Conservation (phyloP, 2,113 vertebrate genomes). For the Pica pica region DNA sequence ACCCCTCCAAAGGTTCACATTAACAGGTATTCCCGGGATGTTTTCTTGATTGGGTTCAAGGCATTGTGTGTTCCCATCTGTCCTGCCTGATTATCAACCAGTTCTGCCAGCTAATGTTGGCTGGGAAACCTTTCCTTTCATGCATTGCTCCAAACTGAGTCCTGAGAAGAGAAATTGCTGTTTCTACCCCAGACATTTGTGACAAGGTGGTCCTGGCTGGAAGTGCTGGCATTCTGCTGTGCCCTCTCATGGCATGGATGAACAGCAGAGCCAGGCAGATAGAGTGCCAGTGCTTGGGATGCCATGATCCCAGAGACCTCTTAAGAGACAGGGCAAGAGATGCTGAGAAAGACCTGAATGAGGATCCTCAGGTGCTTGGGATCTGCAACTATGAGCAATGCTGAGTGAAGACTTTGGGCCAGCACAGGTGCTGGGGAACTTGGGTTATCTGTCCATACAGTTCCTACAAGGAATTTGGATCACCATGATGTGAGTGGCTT, state of each 20-base stretch:
- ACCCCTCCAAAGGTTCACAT: conserved; percentile 31
- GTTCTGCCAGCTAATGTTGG: conserved; percentile 43
- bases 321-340: neutral
- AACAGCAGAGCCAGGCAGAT: neutral
- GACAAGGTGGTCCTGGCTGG: neutral
- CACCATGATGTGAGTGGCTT: neutral
- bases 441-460: neutral
- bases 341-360: neutral
- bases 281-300: fast-evolving
- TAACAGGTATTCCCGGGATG: conserved; percentile 56
- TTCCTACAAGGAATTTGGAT: neutral
- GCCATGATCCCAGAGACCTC: neutral
- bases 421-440: neutral
- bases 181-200: neutral
- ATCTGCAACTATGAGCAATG: fast-evolving
- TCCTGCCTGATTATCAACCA: conserved; percentile 47
- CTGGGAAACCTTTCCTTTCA: conserved; percentile 25
- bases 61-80: conserved; percentile 43
- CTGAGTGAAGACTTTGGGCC: neutral
- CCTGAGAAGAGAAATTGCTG: neutral
- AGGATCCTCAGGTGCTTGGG: neutral
- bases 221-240: neutral
- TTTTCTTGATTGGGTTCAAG: conserved; percentile 62
- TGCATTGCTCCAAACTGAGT: neutral
- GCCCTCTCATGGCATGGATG: neutral